Conservation (phyloP, 35 echinoderm and acorn worm genomes). For the Apostichopus japonicus region DNA sequence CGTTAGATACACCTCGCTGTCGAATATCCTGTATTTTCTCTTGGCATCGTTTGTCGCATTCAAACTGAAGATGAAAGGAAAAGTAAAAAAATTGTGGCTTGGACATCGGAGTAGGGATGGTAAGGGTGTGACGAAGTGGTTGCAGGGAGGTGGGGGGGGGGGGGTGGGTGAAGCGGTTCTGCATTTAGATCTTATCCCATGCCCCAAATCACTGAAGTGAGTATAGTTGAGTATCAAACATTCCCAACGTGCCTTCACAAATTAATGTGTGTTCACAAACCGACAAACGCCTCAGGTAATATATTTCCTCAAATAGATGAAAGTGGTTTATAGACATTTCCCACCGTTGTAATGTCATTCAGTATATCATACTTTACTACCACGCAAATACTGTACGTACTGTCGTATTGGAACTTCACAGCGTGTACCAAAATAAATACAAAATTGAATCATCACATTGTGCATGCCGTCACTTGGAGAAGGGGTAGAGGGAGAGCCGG, state of each 20-base stretch:
- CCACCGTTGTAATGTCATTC: no score
- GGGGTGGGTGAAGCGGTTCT: background rate
- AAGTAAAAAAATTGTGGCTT: background rate
- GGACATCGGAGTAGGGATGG: background rate
- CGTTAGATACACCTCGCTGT: background rate
- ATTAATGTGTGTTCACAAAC: background rate
- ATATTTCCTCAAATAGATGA: no score
- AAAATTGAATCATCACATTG: no score
- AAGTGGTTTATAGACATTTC: no score
- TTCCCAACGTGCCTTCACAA: background rate
- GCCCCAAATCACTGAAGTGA: background rate
- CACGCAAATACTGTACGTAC: no score
- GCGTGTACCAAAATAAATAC: no score
- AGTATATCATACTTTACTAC: no score
- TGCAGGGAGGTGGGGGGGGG: background rate
- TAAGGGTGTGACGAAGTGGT: background rate
- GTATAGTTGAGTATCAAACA: background rate
- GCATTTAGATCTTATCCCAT: background rate
- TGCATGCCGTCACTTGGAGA: no score
- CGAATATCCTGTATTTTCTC: background rate
- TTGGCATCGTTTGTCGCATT: background rate
- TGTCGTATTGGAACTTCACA: no score
- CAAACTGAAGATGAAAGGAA: slow-evolving; percentile 3
- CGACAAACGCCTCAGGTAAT: background rate
- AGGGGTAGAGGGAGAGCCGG: no score